These are phyloP conservation scores for Drosophila phalerata DNA, from an alignment of 2,888 invertebrate species.

Conservation along the genomic window DNA sequence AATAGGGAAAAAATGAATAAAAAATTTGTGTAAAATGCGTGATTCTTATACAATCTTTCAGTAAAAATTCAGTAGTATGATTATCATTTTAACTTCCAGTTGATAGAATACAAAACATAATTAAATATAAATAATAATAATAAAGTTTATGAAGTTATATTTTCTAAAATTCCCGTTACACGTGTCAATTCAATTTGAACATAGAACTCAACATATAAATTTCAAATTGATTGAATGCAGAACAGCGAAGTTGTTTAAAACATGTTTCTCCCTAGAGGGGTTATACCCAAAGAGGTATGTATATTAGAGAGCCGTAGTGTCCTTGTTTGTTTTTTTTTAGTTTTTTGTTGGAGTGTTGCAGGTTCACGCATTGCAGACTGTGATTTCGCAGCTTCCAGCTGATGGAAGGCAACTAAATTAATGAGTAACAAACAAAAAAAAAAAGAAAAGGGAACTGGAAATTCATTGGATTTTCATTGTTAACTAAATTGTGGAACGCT, in stretches of 20 bases:
- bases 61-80: no score
- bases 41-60: no score
- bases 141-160: no score
- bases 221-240: neutral
- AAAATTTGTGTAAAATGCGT: no score
- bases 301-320: neutral
- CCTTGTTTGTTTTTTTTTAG: neutral
- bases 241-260: neutral
- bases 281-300: neutral
- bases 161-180: no score
- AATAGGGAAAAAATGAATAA: no score
- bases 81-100: no score
- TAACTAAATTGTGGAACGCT: conserved; percentile 53
- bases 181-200: neutral
- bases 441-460: conserved; percentile 37
- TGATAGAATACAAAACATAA: no score
- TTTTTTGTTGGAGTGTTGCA: conserved; percentile 29
- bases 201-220: neutral
- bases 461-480: conserved; percentile 49
- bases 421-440: conserved; percentile 55
- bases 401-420: conserved; percentile 54
- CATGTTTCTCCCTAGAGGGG: neutral
- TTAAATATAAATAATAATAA: no score
- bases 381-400: conserved; percentile 50
- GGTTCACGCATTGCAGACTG: conserved; percentile 61